Evolutionary conservation across 2,113 vertebrate species (phyloP), one percentile per base, ranked within the genome.

Genomic region (Euleptes europaea): DNA sequence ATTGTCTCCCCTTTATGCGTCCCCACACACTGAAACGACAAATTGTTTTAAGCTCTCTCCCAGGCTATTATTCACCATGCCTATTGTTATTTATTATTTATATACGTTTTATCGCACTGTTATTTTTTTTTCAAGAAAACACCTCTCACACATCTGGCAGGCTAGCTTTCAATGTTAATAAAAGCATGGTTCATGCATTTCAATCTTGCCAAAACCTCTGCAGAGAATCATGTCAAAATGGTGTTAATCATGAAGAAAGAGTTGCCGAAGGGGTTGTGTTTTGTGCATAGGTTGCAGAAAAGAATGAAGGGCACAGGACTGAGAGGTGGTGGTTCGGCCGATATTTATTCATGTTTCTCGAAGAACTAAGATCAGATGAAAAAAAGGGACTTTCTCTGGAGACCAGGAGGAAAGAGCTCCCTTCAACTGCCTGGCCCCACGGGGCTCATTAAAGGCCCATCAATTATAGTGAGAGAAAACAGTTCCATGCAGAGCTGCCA

Each of bases 391-490:
- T 90, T 88, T 92, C 91, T 90, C 60, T 0, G 0, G 93, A 89
- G 91, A 89, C 1, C 0, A 86, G 86, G 85, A 90, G 85, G 88
- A 91, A 72, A 87, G 88, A 66, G 35, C 92, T 88, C 88, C 89
- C 91, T 90, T 92, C 88, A 84, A 91, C 90, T 73, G 1, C 72
- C 15, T n/a, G 0, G 0, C 90, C 95, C 90, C 92, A 1, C 2
- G 88, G 91, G 95, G 80, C 94, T 95, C 84, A 51, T 92, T 95
- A 92, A 88, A 90, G 88, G 35, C 89, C 86, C 85, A 73, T 91
- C 93, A 85, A 78, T 85, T 92, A 76, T 78, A 89, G 88, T 0
- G 82, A 91, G 91, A 95, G 87, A 80, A 91, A 80, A 82, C 86
- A 84, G 84, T 89, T 74, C 82, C 73, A 11, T 1, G 57, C 76